Evolutionary conservation across 1,140 invertebrate genomes (phyloP).

Genomic region (Charaxes varanes): DNA sequence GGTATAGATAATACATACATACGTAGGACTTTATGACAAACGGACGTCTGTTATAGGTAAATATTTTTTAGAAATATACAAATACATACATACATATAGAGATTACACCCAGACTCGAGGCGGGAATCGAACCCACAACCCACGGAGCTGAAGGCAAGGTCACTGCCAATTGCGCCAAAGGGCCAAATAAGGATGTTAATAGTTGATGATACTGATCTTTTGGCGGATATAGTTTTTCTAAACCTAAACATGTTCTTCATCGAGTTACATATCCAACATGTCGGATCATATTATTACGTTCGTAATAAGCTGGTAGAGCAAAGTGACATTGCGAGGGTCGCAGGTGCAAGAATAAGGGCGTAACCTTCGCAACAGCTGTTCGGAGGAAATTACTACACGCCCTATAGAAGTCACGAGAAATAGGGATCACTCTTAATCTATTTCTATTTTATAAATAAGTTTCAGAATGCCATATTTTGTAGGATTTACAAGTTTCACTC

Average conservation of each 20-base stretch:
- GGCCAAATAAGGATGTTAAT: not conserved
- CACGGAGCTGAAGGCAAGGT: too few relatives aligned
- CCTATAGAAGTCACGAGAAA: conserved; percentile 31
- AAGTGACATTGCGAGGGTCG: conserved; percentile 30
- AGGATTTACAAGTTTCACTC: too few relatives aligned
- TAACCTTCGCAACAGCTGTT: conserved; percentile 64
- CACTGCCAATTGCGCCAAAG: too few relatives aligned
- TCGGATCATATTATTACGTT: conserved; percentile 48
- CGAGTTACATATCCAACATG: conserved; percentile 9
- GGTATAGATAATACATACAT: too few relatives aligned
- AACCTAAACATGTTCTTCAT: not conserved
- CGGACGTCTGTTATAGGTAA: too few relatives aligned
- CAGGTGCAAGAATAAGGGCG: conserved; percentile 60
- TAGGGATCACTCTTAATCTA: conserved; percentile 43
- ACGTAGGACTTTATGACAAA: too few relatives aligned
- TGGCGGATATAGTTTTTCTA: not conserved
- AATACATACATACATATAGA: not conserved
- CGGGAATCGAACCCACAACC: too few relatives aligned
- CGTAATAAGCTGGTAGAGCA: conserved; percentile 42
- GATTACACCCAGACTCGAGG: too few relatives aligned
- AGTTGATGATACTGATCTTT: not conserved
- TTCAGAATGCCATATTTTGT: too few relatives aligned
- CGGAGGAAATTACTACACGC: conserved; percentile 43
- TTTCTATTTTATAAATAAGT: conserved; percentile 45
- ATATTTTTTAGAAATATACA: too few relatives aligned